These are phyloP conservation scores for Epirrhoe tristata DNA, from an alignment of 2,888 invertebrate genomes.

Conservation along the genomic window DNA sequence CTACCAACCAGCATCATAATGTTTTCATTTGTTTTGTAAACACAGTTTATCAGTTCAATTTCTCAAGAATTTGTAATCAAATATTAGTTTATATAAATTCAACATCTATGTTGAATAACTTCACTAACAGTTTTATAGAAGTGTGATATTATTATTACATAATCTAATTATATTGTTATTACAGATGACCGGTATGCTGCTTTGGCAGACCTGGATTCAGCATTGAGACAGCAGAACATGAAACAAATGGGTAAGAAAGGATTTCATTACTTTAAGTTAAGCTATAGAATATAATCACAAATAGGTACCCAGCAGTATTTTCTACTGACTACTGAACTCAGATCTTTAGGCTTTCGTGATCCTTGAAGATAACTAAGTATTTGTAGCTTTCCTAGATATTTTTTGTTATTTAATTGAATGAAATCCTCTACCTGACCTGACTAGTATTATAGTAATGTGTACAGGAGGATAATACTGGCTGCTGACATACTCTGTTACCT, in stretches of 20 bases:
- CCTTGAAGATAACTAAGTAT: not conserved
- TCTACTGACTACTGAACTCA: no score
- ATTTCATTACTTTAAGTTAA: not conserved
- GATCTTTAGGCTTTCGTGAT: no score
- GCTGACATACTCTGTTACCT: not conserved
- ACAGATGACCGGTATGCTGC: slow-evolving; percentile 97
- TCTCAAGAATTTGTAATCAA: not conserved
- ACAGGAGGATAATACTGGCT: not conserved
- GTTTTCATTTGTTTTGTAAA: not conserved
- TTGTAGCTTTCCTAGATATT: not conserved
- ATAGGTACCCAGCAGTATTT: no score
- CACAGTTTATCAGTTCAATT: not conserved
- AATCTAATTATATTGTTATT: slow-evolving; percentile 34
- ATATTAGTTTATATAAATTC: no score
- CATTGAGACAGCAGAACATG: slow-evolving; percentile 86
- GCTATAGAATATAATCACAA: no score
- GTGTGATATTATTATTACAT: not conserved
- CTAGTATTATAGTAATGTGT: not conserved
- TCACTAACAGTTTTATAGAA: no score
- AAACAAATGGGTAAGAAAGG: slow-evolving; percentile 71
- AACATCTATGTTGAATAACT: no score
- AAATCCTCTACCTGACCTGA: not conserved
- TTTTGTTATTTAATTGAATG: not conserved
- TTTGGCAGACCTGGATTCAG: slow-evolving; percentile 95
- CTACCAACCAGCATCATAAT: not conserved